A percentile compares a stretch with the other conserved stretches of the same genome.
Conservation (phyloP, 2,888 invertebrate genomes). For the Plagodis dolabraria region DNA sequence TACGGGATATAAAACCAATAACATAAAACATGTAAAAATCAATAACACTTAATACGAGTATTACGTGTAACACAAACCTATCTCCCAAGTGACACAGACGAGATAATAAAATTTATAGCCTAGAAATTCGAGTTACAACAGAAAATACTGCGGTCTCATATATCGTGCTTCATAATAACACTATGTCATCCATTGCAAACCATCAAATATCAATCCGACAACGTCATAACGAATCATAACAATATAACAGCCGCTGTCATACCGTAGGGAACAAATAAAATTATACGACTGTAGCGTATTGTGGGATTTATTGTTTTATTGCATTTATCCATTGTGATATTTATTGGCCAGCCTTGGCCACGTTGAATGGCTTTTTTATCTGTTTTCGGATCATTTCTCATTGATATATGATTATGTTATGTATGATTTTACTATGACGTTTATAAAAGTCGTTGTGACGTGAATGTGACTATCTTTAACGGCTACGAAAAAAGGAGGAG, state of each 20-base stretch:
- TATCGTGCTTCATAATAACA: neutral
- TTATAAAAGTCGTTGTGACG: too few relatives aligned
- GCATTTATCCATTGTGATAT: conserved; percentile 16
- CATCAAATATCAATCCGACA: conserved; percentile 20
- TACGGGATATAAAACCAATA: too few relatives aligned
- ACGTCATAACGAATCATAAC: conserved; percentile 14
- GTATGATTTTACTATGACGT: too few relatives aligned
- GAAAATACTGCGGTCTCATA: neutral
- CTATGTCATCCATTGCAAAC: conserved; percentile 2
- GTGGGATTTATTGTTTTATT: conserved; percentile 35
- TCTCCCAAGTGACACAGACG: neutral
- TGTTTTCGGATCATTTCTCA: neutral
- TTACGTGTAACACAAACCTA: too few relatives aligned
- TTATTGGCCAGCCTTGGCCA: conserved; percentile 8
- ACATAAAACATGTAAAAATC: too few relatives aligned
- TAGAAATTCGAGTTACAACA: neutral
- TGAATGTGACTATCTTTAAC: too few relatives aligned
- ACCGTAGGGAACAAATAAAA: conserved; percentile 30
- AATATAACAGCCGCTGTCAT: conserved; percentile 2
- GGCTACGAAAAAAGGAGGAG: too few relatives aligned
- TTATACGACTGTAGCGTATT: conserved; percentile 34
- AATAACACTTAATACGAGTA: too few relatives aligned
- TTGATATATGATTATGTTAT: neutral
- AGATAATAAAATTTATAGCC: neutral
- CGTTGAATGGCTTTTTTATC: neutral